A percentile compares a stretch with the other conserved stretches of the same genome.
These are phyloP conservation scores for Entelurus aequoreus DNA, from an alignment of 2,113 vertebrate genomes.

Conservation along the genomic window DNA sequence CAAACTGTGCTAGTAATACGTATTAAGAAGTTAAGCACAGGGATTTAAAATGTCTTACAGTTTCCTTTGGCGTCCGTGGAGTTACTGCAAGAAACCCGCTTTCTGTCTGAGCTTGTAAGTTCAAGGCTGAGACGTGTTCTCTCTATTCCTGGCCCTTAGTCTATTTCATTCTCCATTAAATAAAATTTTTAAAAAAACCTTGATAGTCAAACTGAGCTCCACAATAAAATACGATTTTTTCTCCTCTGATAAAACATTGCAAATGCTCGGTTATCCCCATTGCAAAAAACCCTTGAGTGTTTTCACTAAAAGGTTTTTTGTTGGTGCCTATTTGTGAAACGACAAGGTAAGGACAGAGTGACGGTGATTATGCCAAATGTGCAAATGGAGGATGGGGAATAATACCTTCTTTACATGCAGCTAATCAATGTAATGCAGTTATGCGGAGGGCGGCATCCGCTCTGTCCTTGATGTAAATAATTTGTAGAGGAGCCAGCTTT, in stretches of 20 bases:
- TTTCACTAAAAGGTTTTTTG: not conserved
- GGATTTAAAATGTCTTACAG: not conserved
- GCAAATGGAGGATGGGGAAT: not conserved
- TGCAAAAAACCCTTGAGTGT: not conserved
- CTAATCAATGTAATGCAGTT: not conserved
- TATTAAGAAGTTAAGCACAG: not conserved
- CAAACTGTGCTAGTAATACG: not conserved
- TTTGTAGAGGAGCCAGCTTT: not conserved
- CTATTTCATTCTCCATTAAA: no score
- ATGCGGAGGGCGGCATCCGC: not conserved
- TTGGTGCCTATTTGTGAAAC: not conserved
- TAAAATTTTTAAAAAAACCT: not conserved
- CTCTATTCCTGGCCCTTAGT: not conserved
- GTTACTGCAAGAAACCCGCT: not conserved
- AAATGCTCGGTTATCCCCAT: not conserved
- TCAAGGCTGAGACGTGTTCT: not conserved
- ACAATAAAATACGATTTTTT: not conserved
- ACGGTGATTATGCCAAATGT: not conserved
- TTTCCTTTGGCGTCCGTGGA: not conserved
- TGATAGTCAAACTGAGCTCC: not conserved
- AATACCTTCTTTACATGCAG: not conserved
- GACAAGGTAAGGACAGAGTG: conserved; percentile 2
- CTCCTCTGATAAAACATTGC: not conserved
- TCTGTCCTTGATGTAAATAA: conserved; percentile 1
- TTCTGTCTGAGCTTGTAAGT: not conserved